Conservation (phyloP, 2,113 vertebrate species). For the Drymodes brunneopygia region DNA sequence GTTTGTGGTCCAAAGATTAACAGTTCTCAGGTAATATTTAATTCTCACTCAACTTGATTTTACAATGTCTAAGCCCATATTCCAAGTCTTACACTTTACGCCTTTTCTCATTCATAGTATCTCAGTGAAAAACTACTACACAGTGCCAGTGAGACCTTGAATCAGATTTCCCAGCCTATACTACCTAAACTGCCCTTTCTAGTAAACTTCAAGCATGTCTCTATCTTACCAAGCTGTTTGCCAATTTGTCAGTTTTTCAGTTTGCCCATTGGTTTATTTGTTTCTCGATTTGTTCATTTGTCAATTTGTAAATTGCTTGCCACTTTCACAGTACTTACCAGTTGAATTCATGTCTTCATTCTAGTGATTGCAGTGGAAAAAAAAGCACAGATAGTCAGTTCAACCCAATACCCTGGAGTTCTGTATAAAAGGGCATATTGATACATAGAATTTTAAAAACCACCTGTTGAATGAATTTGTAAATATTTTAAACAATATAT, state of each 20-base stretch:
- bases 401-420: not conserved
- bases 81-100: not conserved
- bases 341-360: not conserved
- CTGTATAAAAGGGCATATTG: not conserved
- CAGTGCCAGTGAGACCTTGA: not conserved
- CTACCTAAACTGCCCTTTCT: not conserved
- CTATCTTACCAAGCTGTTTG: not conserved
- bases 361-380: not conserved
- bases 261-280: not conserved
- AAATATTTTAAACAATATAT: not conserved
- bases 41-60: not conserved
- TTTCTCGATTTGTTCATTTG: conserved; percentile 20
- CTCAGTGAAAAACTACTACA: not conserved
- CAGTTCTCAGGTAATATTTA: not conserved
- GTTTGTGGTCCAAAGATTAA: not conserved
- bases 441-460: not conserved
- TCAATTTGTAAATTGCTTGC: conserved; percentile 37
- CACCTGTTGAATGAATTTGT: not conserved
- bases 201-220: not conserved
- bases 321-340: not conserved
- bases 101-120: not conserved
- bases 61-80: not conserved
- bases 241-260: not conserved
- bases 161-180: not conserved
- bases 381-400: not conserved